phyloP scores from a whole-genome alignment of 1,140 invertebrate species.

The Drosophila sproati region DNA sequence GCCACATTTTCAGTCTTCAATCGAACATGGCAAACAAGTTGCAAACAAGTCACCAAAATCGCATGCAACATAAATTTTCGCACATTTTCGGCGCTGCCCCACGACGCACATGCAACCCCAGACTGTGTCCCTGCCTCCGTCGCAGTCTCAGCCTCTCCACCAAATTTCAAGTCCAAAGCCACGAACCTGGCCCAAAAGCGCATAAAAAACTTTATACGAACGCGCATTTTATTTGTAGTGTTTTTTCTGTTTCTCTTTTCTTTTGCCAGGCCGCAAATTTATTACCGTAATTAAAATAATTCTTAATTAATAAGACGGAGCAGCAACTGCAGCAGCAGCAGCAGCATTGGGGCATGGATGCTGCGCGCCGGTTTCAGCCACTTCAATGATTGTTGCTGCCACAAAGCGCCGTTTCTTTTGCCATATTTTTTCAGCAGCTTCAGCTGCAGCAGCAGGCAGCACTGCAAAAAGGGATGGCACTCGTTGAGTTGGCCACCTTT shows the following conservation, averaged over 20 bases:
- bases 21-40: conserved; percentile 79
- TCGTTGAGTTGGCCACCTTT: background rate
- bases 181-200: conserved; percentile 20
- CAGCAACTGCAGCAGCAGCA: conserved; percentile 37
- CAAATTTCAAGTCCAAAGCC: conserved; percentile 37
- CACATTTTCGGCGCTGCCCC: conserved; percentile 61
- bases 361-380: conserved; percentile 1
- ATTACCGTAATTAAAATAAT: conserved; percentile 85
- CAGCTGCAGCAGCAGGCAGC: background rate
- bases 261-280: conserved; percentile 69
- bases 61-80: conserved; percentile 81
- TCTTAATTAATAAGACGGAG: conserved; percentile 83
- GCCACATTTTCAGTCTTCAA: conserved; percentile 18
- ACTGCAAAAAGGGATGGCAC: background rate
- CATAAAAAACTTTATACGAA: conserved; percentile 24
- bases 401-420: conserved; percentile 38
- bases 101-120: conserved; percentile 52
- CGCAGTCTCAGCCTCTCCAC: background rate
- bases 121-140: conserved; percentile 10
- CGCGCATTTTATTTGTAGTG: conserved; percentile 22
- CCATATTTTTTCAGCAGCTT: conserved; percentile 31
- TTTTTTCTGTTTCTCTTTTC: conserved; percentile 6
- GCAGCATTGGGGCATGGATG: conserved; percentile 13
- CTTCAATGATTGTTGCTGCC: conserved; percentile 20
- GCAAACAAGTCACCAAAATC: conserved; percentile 80